Conservation (phyloP, 2,797 vertebrate genomes). For the Muscicapa striata region DNA sequence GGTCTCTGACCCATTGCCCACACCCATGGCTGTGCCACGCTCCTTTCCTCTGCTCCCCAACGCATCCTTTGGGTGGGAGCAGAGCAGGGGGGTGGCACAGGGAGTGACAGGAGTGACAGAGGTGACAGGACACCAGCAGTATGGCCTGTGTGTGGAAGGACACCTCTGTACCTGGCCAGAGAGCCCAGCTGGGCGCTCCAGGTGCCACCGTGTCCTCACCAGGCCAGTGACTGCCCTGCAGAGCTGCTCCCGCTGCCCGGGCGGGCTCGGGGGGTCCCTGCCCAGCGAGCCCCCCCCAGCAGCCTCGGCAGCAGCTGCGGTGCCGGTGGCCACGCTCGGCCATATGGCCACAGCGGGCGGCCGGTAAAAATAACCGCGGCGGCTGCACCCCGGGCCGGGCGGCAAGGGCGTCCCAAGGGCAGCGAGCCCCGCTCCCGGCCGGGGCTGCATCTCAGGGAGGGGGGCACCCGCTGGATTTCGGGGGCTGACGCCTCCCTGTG, state of each 20-base stretch:
- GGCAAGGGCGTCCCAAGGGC: slow-evolving; percentile 31
- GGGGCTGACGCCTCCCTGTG: background rate
- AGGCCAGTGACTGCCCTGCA: fast-evolving
- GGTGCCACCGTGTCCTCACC: fast-evolving
- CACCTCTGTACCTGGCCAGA: background rate
- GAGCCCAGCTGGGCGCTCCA: fast-evolving
- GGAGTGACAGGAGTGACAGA: background rate
- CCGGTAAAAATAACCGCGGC: background rate
- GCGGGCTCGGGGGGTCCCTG: background rate
- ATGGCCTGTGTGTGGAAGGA: fast-evolving
- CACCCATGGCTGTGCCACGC: fast-evolving
- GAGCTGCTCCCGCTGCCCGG: background rate
- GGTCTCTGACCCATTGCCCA: background rate
- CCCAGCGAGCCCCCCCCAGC: fast-evolving
- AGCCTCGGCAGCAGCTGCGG: background rate
- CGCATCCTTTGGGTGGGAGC: fast-evolving
- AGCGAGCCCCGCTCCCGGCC: fast-evolving
- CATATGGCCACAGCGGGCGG: slow-evolving; percentile 38
- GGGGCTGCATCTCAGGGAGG: background rate
- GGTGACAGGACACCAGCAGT: background rate
- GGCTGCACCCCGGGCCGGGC: background rate
- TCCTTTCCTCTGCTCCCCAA: fast-evolving
- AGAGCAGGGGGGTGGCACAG: background rate
- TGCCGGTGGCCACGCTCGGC: background rate
- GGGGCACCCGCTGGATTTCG: fast-evolving